Evolutionary conservation across 2,797 vertebrate genomes (phyloP), one percentile per base, ranked within the genome.

Genomic region (Silurus lanzhouensis): DNA sequence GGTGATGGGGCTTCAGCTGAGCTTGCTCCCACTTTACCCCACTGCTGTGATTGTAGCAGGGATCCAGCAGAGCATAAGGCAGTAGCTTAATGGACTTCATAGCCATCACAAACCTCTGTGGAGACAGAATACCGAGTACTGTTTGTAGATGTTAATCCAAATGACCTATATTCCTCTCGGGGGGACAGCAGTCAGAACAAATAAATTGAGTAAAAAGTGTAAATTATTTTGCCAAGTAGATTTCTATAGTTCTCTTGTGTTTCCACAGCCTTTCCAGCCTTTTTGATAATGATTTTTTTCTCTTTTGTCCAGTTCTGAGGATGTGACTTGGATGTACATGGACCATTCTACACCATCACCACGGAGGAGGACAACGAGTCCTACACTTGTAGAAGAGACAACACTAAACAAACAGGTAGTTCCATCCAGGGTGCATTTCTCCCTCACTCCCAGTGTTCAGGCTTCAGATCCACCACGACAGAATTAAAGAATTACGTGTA

Each of bases 221-320:
- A 52, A 20, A 15, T 9, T 9, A 66, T 63, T 10, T 31, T 64
- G 20, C 20, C 67, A 38, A 44, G 20, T 58, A 44, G 7, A 19
- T 70, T 38, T 48, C 20, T 71, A 19, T 70, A 10, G 17, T 44
- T 9, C 19, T 46, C 20, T 15, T 74, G 20, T 72, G 15, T 52
- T 61, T 60, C 31, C 14, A 57, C 6, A 22, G 44, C 3, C n/a
- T 38, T 38, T 38, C 38, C 38, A 71, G 15, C n/a, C n/a, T n/a
- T n/a, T n/a, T n/a, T 71, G 0, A 17, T 82, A 55, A 1, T 38
- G 7, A 46, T 71, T 87, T 2, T 38, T 38, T 38, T 38, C 1
- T 31, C 31, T 6, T 12, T 46, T 48, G 38, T 31, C 19, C 91
- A 97, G 97, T 68, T 89, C 93, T 82, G 91, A 88, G 64, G 88